A percentile compares a stretch with the other conserved stretches of the same genome.
Evolutionary conservation across 2,888 invertebrate genomes (phyloP).

Genomic region (Lithophane socia): DNA sequence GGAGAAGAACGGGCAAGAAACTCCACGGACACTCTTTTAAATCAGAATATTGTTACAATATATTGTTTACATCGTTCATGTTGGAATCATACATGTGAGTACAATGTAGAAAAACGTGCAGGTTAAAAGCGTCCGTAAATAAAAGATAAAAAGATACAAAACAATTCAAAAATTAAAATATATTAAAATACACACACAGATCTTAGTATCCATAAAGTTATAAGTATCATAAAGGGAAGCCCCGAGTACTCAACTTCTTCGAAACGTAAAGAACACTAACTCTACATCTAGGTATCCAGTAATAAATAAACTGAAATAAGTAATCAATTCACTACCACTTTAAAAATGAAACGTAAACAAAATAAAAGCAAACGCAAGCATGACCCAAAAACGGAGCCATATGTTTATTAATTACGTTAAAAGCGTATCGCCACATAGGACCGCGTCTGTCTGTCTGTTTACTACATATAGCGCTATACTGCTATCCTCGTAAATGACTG

Average conservation of each 20-base stretch:
- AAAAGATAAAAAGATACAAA: too few species aligned
- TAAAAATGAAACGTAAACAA: constrained; percentile 43
- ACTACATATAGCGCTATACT: neutral
- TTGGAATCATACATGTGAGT: too few species aligned
- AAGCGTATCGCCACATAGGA: constrained; percentile 32
- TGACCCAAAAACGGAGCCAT: constrained; percentile 50
- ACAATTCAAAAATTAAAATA: too few species aligned
- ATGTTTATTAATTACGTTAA: constrained; percentile 59
- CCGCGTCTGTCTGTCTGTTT: constrained; percentile 18
- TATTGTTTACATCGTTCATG: too few species aligned
- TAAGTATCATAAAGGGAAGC: neutral
- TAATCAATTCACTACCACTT: constrained; percentile 39
- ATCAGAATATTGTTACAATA: too few species aligned
- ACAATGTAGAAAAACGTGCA: too few species aligned
- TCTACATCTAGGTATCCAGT: neutral
- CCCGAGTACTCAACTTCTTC: neutral
- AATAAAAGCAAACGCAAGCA: constrained; percentile 41
- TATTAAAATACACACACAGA: too few species aligned
- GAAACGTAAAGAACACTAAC: neutral
- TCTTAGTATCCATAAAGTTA: neutral
- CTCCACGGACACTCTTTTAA: too few species aligned
- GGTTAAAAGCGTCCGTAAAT: too few species aligned
- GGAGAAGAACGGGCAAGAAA: too few species aligned
- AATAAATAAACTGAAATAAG: constrained; percentile 8
- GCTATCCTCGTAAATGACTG: constrained; percentile 19